Evolutionary conservation across 2,888 invertebrate species (phyloP).

Genomic region (Phaonia tiefii): DNA sequence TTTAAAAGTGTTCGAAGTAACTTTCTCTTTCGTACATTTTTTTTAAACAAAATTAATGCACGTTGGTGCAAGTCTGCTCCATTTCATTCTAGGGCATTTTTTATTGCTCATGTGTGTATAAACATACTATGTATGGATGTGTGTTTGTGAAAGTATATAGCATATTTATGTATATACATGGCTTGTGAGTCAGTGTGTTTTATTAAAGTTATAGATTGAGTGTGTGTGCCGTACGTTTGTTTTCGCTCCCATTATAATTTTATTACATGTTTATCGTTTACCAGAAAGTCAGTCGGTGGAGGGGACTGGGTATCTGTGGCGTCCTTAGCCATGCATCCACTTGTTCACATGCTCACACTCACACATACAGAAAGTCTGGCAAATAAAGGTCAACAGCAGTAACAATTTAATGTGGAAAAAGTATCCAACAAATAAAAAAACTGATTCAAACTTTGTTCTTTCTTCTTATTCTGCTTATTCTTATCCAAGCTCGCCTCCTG

Average conservation of each 20-base stretch:
- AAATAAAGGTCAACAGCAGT: slow-evolving; percentile 78
- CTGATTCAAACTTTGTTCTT: slow-evolving; percentile 66
- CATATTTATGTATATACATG: too few relatives aligned
- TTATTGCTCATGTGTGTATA: slow-evolving; percentile 58
- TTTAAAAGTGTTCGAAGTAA: slow-evolving; percentile 73
- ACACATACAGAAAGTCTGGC: slow-evolving; percentile 52
- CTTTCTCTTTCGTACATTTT: slow-evolving; percentile 70
- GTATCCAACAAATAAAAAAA: slow-evolving; percentile 67
- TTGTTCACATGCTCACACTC: slow-evolving; percentile 15
- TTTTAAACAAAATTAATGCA: slow-evolving; percentile 47
- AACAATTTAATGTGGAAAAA: slow-evolving; percentile 72
- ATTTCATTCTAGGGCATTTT: slow-evolving; percentile 40
- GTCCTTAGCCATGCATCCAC: slow-evolving; percentile 7
- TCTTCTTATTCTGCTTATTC: slow-evolving; percentile 67
- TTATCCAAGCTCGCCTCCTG: slow-evolving; percentile 43
- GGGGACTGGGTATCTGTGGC: slow-evolving; percentile 13
- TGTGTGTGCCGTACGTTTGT: slow-evolving; percentile 46
- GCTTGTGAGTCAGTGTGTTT: background rate
- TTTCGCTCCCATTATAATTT: slow-evolving; percentile 75
- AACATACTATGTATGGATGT: slow-evolving; percentile 62
- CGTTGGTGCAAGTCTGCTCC: slow-evolving; percentile 53
- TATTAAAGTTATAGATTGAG: background rate
- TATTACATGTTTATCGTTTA: slow-evolving; percentile 78
- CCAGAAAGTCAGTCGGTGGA: slow-evolving; percentile 63
- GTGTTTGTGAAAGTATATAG: background rate